phyloP scores from a whole-genome alignment of 2,797 vertebrate species.

The Argya squamiceps region DNA sequence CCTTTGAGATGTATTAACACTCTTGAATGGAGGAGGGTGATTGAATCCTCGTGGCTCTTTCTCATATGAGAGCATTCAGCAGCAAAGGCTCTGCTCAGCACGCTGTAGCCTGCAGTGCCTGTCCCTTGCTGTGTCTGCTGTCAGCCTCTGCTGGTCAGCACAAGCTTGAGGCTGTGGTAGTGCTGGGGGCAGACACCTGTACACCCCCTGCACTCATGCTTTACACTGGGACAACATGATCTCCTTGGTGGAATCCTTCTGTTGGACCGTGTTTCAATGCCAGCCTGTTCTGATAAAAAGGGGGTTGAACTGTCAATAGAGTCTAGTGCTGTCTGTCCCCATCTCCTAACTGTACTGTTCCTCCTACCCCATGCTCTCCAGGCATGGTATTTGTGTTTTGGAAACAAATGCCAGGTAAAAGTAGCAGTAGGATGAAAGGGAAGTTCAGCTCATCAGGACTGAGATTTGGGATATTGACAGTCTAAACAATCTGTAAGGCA shows the following conservation, averaged over 20 bases:
- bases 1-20: not conserved
- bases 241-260: not conserved
- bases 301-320: not conserved
- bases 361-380: rapidly evolving
- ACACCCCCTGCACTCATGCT: not conserved
- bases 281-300: not conserved
- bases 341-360: rapidly evolving
- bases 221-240: rapidly evolving
- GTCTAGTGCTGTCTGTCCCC: not conserved
- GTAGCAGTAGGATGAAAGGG: not conserved
- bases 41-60: not conserved
- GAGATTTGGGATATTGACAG: not conserved
- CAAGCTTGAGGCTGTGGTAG: not conserved
- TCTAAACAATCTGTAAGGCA: not conserved
- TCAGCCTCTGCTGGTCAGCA: not conserved
- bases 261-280: rapidly evolving
- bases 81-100: not conserved
- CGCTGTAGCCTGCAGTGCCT: not conserved
- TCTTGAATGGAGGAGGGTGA: rapidly evolving
- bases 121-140: rapidly evolving
- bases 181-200: not conserved
- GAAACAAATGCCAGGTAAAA: not conserved
- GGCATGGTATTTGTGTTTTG: not conserved
- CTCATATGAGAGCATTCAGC: not conserved
- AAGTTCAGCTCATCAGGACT: not conserved